Evolutionary conservation across 2,888 invertebrate genomes (phyloP).

Genomic region (Thymelicus acteon): DNA sequence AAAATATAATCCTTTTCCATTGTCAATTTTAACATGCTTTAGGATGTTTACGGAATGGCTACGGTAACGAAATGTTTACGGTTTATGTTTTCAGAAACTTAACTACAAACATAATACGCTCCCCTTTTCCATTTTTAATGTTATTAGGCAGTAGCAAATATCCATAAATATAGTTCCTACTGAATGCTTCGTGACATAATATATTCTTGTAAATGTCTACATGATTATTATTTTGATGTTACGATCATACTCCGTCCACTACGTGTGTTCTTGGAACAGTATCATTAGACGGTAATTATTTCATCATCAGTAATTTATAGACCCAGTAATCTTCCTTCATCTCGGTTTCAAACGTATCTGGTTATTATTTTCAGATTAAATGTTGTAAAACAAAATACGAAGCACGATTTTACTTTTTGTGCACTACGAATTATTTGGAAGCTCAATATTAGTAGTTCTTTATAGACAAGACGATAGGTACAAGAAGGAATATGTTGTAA

Average conservation of each 20-base stretch:
- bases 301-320: slow-evolving; percentile 39
- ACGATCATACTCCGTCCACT: slow-evolving; percentile 15
- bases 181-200: too few relatives aligned
- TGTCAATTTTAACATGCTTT: too few relatives aligned
- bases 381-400: slow-evolving; percentile 14
- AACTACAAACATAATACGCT: too few relatives aligned
- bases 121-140: too few relatives aligned
- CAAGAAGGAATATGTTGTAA: too few relatives aligned
- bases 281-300: slow-evolving; percentile 37
- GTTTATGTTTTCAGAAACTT: too few relatives aligned
- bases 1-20: too few relatives aligned
- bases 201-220: background rate
- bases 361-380: slow-evolving; percentile 35
- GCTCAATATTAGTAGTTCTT: background rate
- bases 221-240: slow-evolving; percentile 1
- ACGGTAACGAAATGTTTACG: too few relatives aligned
- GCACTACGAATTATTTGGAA: background rate
- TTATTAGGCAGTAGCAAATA: too few relatives aligned
- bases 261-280: slow-evolving; percentile 31
- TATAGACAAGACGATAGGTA: too few relatives aligned
- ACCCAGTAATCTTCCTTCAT: slow-evolving; percentile 34
- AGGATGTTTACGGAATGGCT: too few relatives aligned
- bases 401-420: slow-evolving; percentile 11
- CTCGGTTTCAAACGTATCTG: slow-evolving; percentile 26
- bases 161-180: too few relatives aligned